Evolutionary conservation across 2,888 invertebrate species (phyloP).

Genomic region (Leptarthrus brevirostris): DNA sequence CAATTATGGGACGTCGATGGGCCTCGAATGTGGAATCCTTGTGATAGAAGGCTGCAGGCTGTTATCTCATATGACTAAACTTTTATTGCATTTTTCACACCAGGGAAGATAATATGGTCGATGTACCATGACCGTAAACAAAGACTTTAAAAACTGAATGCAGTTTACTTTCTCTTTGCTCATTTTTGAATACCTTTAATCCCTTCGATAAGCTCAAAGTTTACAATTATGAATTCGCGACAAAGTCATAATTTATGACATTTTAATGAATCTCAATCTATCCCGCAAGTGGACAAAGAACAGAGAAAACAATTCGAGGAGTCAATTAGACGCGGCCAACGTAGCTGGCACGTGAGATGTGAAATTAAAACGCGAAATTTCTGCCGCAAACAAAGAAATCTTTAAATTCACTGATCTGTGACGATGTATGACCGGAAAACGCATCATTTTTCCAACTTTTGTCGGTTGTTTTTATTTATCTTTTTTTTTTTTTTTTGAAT

Average conservation of each 20-base stretch:
- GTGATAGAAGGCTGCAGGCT: no score
- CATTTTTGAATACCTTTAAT: neutral
- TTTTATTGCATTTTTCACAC: no score
- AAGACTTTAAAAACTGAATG: no score
- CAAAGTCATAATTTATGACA: neutral
- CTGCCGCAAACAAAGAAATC: conserved; percentile 32
- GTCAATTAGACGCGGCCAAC: conserved; percentile 8
- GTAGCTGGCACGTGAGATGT: conserved; percentile 1
- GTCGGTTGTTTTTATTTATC: neutral
- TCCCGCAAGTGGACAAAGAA: neutral
- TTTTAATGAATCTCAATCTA: neutral
- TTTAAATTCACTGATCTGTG: conserved; percentile 29
- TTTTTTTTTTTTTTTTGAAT: conserved; percentile 15
- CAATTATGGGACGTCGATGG: no score
- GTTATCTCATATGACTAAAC: no score
- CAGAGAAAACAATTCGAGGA: neutral
- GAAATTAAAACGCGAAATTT: conserved; percentile 4
- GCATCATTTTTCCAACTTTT: conserved; percentile 38
- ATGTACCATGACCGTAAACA: no score
- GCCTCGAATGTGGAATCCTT: no score
- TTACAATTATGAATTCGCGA: neutral
- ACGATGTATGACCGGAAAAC: conserved; percentile 34
- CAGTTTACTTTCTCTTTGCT: neutral
- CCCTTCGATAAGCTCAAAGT: neutral
- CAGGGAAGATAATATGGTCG: no score